A percentile compares a stretch with the other conserved stretches of the same genome.
Conservation (phyloP, 2,797 vertebrate genomes). For the Typhlichthys subterraneus region DNA sequence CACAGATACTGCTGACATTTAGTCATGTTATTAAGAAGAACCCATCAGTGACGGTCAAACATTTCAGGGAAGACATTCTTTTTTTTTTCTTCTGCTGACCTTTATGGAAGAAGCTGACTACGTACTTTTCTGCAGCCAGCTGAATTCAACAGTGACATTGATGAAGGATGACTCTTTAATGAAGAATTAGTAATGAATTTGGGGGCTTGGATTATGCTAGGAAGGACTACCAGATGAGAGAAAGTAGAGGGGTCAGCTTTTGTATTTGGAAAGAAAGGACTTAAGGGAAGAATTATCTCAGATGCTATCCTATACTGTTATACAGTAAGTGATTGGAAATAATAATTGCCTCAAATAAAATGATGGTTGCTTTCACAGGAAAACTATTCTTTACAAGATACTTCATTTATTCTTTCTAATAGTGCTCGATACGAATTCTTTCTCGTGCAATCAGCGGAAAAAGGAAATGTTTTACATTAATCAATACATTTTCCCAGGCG, state of each 20-base stretch:
- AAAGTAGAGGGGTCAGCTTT: background rate
- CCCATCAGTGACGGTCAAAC: slow-evolving; percentile 40
- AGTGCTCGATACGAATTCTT: no score
- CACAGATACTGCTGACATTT: slow-evolving; percentile 59
- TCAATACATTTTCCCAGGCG: no score
- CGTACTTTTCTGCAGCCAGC: slow-evolving; percentile 50
- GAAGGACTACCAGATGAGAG: background rate
- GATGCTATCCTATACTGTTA: no score
- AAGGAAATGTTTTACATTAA: no score
- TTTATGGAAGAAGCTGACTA: slow-evolving; percentile 72
- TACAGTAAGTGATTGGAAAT: no score
- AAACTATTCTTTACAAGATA: no score
- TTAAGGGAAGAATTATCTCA: no score
- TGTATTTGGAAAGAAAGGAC: no score
- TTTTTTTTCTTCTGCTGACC: slow-evolving; percentile 60
- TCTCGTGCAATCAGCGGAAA: no score
- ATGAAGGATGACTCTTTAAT: slow-evolving; percentile 54
- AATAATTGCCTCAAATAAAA: no score
- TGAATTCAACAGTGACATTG: slow-evolving; percentile 44
- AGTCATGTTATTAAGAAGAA: slow-evolving; percentile 57
- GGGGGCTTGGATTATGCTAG: background rate
- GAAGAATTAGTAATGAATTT: slow-evolving; percentile 42
- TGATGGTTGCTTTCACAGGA: no score
- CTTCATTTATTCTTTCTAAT: no score
- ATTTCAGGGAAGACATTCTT: slow-evolving; percentile 56